Conservation (phyloP, 2,797 vertebrate genomes). For the Gymnothorax reevesii region DNA sequence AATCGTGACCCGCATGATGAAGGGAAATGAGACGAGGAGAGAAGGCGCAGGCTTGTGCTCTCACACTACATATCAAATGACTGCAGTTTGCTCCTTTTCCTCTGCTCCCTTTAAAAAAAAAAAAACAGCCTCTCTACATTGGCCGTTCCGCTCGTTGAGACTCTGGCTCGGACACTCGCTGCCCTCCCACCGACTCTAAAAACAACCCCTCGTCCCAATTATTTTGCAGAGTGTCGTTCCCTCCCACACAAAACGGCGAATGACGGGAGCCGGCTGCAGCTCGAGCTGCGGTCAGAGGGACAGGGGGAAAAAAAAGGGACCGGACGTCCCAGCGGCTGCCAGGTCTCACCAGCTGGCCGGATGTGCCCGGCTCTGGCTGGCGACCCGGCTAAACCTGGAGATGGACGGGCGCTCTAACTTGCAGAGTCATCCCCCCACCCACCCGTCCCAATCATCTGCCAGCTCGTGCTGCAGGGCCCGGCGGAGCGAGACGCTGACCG, state of each 20-base stretch:
- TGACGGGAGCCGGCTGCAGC: background rate
- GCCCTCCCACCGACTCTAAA: slow-evolving; percentile 4
- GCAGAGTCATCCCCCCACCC: background rate
- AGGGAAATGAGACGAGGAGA: slow-evolving; percentile 9
- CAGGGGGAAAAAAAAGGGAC: background rate
- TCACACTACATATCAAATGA: slow-evolving; percentile 27
- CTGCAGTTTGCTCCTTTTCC: slow-evolving; percentile 21
- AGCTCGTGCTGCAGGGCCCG: slow-evolving; percentile 26
- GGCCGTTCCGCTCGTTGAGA: background rate
- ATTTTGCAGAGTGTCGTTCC: background rate
- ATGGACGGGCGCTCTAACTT: background rate
- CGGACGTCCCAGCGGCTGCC: background rate
- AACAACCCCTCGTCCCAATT: background rate
- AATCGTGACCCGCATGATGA: slow-evolving; percentile 34
- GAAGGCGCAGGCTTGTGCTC: slow-evolving; percentile 22
- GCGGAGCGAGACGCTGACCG: slow-evolving; percentile 22
- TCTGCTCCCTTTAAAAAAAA: background rate
- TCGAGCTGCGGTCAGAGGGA: background rate
- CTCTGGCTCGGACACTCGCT: background rate
- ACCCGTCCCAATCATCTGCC: slow-evolving; percentile 33
- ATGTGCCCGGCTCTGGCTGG: slow-evolving; percentile 16
- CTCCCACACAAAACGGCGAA: slow-evolving; percentile 18
- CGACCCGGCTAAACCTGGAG: slow-evolving; percentile 34
- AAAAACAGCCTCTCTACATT: background rate
- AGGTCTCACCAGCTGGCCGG: background rate